Base-by-base conservation (phyloP, 2,113 vertebrate species). In the Tretioscincus oriximinensis region DNA sequence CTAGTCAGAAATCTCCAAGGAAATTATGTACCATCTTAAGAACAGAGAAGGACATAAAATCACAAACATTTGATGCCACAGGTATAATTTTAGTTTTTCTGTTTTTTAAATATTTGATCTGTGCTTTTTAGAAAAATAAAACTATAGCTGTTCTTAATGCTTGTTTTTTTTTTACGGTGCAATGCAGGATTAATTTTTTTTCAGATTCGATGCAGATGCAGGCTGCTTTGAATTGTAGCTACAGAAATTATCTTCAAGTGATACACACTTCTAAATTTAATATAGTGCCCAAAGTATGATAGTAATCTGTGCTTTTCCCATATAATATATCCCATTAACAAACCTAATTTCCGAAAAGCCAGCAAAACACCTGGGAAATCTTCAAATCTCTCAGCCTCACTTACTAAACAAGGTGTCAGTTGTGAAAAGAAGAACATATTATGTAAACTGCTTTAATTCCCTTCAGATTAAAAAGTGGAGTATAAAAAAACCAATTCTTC, bases 1-100 rank as follows among this genome's bases (percentile, higher is more conserved):
- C 71, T 83, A 18, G 51, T 78, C 6, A 76, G 76, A 84, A 88
- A 86, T 8, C 24, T 88, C 78, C 29, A 78, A 82, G 67, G n/a
- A 88, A 84, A 7, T 31, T 2, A 47, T 0, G 29, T 63, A 85
- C 4, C 75, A 76, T 54, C 2, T 77, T 78, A 20, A 18, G 2
- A 14, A 5, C 28, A 49, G 0, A 1, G 64, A 1, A 60, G 21
- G 14, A 5, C 1, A 47, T 47, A 60, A 21, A 2, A 24, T 12
- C 0, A 3, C 9, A 7, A 82, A 75, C 29, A 18, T 51, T 35
- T 75, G 7, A 6, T 45, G 68, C 31, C 66, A 28, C 3, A 1
- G 20, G 1, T 81, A 18, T 83, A 79, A 28, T n/a, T 41, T 66
- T 75, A 7, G 12, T 78, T 21, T 81, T 88, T 47, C 45, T 9